Evolutionary conservation across 2,113 vertebrate species (phyloP).

Genomic region (Lucifuga dentata): DNA sequence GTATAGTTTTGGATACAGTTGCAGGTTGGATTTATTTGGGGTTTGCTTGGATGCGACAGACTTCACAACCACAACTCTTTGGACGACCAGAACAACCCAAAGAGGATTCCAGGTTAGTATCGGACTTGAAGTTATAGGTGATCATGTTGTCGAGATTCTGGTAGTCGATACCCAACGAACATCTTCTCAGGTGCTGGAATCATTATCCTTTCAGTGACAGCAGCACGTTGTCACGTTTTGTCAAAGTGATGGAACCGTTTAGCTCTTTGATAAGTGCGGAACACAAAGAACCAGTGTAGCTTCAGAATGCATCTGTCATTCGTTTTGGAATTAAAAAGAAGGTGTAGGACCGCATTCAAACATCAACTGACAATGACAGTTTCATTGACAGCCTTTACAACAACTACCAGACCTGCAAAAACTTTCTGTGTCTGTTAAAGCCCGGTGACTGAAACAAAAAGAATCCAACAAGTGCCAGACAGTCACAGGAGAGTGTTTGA

Average conservation of each 20-base stretch:
- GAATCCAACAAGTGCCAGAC: neutral
- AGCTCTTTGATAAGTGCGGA: neutral
- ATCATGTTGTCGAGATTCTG: neutral
- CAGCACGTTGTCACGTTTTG: neutral
- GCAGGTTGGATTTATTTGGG: slow-evolving; percentile 54
- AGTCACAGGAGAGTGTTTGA: neutral
- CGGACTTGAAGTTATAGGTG: slow-evolving; percentile 19
- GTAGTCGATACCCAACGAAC: slow-evolving; percentile 11
- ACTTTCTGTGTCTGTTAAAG: slow-evolving; percentile 4
- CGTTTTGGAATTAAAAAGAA: slow-evolving; percentile 21
- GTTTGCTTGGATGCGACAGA: slow-evolving; percentile 43
- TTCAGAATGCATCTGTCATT: too few relatives aligned
- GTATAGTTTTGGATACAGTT: slow-evolving; percentile 68
- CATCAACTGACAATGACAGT: too few relatives aligned
- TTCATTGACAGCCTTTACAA: too few relatives aligned
- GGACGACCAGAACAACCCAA: slow-evolving; percentile 27
- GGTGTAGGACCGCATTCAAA: too few relatives aligned
- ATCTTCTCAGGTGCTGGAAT: slow-evolving; percentile 48
- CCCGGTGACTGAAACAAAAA: neutral
- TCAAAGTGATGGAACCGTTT: slow-evolving; percentile 3
- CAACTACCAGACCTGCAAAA: neutral
- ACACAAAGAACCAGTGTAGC: neutral
- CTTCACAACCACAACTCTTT: slow-evolving; percentile 48
- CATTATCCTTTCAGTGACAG: neutral
- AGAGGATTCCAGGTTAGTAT: slow-evolving; percentile 38